Evolutionary conservation across 2,888 invertebrate genomes (phyloP), one percentile per base, ranked within the genome.

Genomic region (Deroplatys truncata): DNA sequence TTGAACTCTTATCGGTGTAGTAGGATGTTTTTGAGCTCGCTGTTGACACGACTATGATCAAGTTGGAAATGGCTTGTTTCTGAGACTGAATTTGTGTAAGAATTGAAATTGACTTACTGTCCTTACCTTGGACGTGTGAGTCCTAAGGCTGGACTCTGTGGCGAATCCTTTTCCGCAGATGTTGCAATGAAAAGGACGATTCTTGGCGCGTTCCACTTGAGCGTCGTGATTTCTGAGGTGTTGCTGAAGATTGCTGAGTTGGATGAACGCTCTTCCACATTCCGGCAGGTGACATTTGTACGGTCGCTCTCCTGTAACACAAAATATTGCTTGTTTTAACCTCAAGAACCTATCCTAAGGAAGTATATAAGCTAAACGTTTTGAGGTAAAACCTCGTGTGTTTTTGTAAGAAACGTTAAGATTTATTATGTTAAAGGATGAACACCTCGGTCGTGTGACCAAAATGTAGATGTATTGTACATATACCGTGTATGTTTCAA

Each of bases 161-260:
- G 98, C 98, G 93, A 99, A 99, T 85, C 98, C 98, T 93, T 99
- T 98, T 90, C 98, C 98, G 94, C 99, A 99, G 92, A 98, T 98
- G 93, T 97, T 98, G 94, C 99, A 99, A 93, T 98, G 98, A 94
- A 98, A 98, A 89, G 98, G 98, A 91, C 98, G 95, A 94, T 98
- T 98, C 94, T 98, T 98, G 93, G 98, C 98, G 92, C 98, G 95
- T 93, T 98, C 98, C 91, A 98, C 97, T 94, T 98, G 98, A 90
- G 98, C 98, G 93, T 98, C 99, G 94, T 99, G 98, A 94, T 98
- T 99, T 91, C 98, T 95, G 91, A 98, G 96, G 93, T 99, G 98
- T 93, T 99, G 99, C 93, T 99, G 98, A 20, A 99, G 96, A 94
- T 99, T 99, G 90, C 98, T 98, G 92, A 99, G 95, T 94, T 99